Evolutionary conservation across 2,113 vertebrate genomes (phyloP), one percentile per base, ranked within the genome.

Genomic region (Alethe castanea): DNA sequence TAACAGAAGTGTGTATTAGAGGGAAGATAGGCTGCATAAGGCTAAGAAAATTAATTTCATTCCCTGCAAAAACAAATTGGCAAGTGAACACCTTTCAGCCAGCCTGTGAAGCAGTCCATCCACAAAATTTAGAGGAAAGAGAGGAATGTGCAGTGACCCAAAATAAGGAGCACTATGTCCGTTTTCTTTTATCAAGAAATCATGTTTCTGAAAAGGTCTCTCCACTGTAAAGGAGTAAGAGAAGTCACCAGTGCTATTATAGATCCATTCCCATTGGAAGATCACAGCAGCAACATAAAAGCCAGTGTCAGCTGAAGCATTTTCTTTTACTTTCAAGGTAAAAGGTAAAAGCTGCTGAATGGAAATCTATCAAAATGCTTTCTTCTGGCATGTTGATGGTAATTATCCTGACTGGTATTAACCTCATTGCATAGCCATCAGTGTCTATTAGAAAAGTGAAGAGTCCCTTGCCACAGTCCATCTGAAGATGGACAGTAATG

Each of bases 251-350:
- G 33, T 54, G 54, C 29, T 80, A 47, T 94, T 95, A 88, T 14
- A 70, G 56, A 66, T 70, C 66, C 53, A 80, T 90, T 90, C 95
- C 81, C 42, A 36, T 2, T n/a, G 54, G 38, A 80, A 73, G 79
- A 95, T 95, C 81, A 97, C 95, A 93, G 92, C 31, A 71, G 44
- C 22, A 64, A 65, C 77, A 81, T 81, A 44, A 96, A 89, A 96
- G 69, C 52, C 78, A 77, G 50, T 61, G 65, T 77, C 74, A 85
- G 62, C 45, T 70, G 59, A 90, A 90, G 29, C 5, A 52, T 67
- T 93, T 92, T 56, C 48, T 81, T 60, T 65, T 48, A 6, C 60
- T 88, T 86, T 69, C 50, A 91, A 81, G 57, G 64, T 38, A 77
- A 70, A 90, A 61, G 36, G 64, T 83, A 89, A 94, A 84, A 93